Evolutionary conservation across 2,113 vertebrate species (phyloP).

Genomic region (Australoheros scitulus): DNA sequence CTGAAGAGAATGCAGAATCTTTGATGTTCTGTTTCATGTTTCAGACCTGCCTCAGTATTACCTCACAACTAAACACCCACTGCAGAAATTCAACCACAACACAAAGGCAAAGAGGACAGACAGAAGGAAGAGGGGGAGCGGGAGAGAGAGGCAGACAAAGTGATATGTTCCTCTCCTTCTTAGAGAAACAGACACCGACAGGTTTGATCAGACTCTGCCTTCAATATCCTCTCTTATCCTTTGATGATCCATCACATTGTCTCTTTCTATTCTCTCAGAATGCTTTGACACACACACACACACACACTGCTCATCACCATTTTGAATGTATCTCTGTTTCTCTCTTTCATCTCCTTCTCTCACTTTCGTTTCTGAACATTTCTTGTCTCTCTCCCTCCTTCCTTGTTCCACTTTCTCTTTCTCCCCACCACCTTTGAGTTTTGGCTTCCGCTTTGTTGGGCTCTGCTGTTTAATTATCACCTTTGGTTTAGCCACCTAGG

Average conservation of each 20-base stretch:
- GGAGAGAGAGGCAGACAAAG: constrained; percentile 11
- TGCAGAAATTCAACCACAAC: constrained; percentile 42
- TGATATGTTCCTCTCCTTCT: constrained; percentile 31
- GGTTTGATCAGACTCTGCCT: constrained; percentile 59
- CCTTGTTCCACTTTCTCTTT: constrained; percentile 7
- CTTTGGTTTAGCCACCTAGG: constrained; percentile 35
- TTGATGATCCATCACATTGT: constrained; percentile 62
- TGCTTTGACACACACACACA: background rate
- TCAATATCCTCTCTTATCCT: constrained; percentile 54
- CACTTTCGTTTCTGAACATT: background rate
- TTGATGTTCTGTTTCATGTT: constrained; percentile 57
- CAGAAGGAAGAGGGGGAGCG: background rate
- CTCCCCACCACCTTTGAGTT: constrained; percentile 43
- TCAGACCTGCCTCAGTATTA: constrained; percentile 35
- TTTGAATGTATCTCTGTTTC: constrained; percentile 39
- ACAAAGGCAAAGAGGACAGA: constrained; percentile 35
- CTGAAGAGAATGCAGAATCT: constrained; percentile 16
- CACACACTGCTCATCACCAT: constrained; percentile 6
- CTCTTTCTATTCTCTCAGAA: constrained; percentile 3
- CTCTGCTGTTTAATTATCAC: constrained; percentile 56
- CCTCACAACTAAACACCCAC: constrained; percentile 18
- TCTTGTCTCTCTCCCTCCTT: background rate
- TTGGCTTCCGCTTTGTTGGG: constrained; percentile 36
- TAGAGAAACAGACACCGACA: constrained; percentile 35
- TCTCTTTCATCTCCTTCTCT: constrained; percentile 50